A percentile compares a stretch with the other conserved stretches of the same genome.
Conservation (phyloP, 2,888 invertebrate genomes). For the Panopea generosa region DNA sequence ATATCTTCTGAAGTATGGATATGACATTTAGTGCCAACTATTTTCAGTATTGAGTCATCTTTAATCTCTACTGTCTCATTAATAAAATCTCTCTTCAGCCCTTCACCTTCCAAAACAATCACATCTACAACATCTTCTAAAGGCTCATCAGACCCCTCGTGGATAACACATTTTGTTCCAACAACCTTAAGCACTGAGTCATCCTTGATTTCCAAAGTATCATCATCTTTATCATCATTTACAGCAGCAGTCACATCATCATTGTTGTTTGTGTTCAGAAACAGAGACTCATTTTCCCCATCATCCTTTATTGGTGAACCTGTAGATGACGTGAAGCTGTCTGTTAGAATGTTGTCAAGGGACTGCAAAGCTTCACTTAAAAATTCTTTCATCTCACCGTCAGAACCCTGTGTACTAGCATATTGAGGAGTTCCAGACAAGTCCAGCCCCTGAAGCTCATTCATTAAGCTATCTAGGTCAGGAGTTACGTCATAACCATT, state of each 20-base stretch:
- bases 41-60: constrained; percentile 7
- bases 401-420: constrained; percentile 27
- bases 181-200: constrained; percentile 42
- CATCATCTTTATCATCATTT: constrained; percentile 3
- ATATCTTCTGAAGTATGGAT: not conserved
- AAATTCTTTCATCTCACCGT: constrained; percentile 49
- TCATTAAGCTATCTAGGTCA: constrained; percentile 51
- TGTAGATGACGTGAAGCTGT: constrained; percentile 35
- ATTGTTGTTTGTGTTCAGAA: not conserved
- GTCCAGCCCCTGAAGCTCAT: constrained; percentile 46
- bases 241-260: not conserved
- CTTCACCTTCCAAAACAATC: not conserved
- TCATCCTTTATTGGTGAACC: not conserved
- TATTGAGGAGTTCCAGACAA: constrained; percentile 58
- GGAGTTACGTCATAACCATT: constrained; percentile 39
- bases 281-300: not conserved
- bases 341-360: constrained; percentile 57
- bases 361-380: constrained; percentile 64
- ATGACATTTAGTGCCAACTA: constrained; percentile 15
- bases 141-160: not conserved
- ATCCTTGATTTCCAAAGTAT: constrained; percentile 40
- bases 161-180: constrained; percentile 34
- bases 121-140: not conserved
- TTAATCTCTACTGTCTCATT: not conserved
- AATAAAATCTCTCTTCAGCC: not conserved